A percentile compares a stretch with the other conserved stretches of the same genome.
Conservation (phyloP, 2,888 invertebrate species). For the Escarpia spicata region DNA sequence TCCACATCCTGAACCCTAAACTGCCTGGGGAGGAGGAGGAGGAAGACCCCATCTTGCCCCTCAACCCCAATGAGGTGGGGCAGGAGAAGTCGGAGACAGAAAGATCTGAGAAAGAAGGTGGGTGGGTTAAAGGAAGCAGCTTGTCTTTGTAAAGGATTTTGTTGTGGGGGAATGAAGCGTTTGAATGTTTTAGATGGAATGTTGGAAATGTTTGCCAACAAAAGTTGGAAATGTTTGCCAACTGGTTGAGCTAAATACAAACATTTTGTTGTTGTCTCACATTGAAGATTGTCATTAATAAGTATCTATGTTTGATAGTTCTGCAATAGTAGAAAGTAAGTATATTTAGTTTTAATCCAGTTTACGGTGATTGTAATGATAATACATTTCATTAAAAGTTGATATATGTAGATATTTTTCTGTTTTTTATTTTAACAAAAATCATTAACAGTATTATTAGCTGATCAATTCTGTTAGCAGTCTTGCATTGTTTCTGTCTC, state of each 20-base stretch:
- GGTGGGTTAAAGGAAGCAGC: neutral
- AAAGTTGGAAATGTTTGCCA: too few species aligned
- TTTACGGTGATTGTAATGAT: neutral
- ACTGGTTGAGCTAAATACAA: too few species aligned
- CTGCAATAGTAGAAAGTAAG: neutral
- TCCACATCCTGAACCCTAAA: conserved; percentile 49
- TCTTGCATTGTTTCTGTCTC: neutral
- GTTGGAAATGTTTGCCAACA: too few species aligned
- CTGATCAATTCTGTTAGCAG: neutral
- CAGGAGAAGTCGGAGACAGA: conserved; percentile 48
- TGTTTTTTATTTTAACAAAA: neutral
- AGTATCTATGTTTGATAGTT: neutral
- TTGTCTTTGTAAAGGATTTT: too few species aligned
- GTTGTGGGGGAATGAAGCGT: too few species aligned
- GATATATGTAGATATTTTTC: neutral
- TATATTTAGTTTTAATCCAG: neutral
- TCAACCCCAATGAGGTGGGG: neutral
- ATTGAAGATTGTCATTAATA: too few species aligned
- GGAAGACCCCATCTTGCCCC: conserved; percentile 21
- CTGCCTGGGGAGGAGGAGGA: conserved; percentile 44
- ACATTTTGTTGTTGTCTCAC: too few species aligned
- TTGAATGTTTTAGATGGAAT: too few species aligned
- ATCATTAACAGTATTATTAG: neutral
- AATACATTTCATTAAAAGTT: neutral
- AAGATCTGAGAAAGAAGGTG: conserved; percentile 50